Evolutionary conservation across 1,140 invertebrate genomes (phyloP), one percentile per base, ranked within the genome.

Genomic region (Panagrolaimus sp.): DNA sequence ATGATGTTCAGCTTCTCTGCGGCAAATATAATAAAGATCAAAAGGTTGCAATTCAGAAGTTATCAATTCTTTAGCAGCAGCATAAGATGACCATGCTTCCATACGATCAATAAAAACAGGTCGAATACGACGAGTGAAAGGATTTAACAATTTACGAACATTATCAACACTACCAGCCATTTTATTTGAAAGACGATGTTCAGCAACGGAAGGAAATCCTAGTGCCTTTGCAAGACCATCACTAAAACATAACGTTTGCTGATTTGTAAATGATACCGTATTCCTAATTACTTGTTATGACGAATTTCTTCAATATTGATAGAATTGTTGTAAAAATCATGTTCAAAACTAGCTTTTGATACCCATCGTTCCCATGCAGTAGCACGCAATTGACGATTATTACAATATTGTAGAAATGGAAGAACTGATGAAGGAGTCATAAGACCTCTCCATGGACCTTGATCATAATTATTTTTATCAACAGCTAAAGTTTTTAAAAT

Each of bases 81-180:
- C 80, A 67, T 70, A 82, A n/a, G 47, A 64, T 9, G 53, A 25
- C 80, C 80, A 83, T 14, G 72, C 70, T 47, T 79, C 79, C 63
- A 75, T 69, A 14, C 80, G 74, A 44, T 83, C 81, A 14, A 76
- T 68, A 38, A 82, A 72, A 7, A 80, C 80, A 5, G 80, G 81
- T 27, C 79, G 72, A 2, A 82, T 72, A n/a, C 80, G 67, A 31
- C 67, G 68, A 20, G 48, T 61, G 7, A 82, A 48, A 68, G 70
- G 81, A 69, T 72, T 72, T 14, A 82, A 42, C 63, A 82, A 82
- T 14, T 69, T 73, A 13, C 80, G 65, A 23, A 82, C 79, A 43
- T 79, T 82, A n/a, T 76, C 78, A 3, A 79, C 70, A 47, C 72
- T 74, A 9, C 79, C 76, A 14, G 79, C 81, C 80, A 82, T 82